These are phyloP conservation scores for Erpetoichthys calabaricus DNA, from an alignment of 2,797 vertebrate species.

Conservation along the genomic window DNA sequence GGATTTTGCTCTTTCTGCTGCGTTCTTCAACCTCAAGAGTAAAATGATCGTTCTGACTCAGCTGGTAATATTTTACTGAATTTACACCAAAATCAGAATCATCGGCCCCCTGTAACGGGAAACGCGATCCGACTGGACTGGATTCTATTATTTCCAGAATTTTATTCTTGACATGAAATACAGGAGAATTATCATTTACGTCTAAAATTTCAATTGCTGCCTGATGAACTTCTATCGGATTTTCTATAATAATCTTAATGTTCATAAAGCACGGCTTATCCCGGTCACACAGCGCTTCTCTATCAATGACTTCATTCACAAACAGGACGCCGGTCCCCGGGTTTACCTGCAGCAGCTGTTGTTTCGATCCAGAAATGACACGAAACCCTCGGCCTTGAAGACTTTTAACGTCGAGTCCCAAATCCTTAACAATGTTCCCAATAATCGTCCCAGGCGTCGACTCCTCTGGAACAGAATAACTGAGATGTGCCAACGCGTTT, in stretches of 20 bases:
- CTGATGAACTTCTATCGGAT: constrained; percentile 24
- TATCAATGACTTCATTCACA: constrained; percentile 40
- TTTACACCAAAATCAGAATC: constrained; percentile 29
- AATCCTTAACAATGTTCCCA: constrained; percentile 47
- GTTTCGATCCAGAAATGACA: constrained; percentile 30
- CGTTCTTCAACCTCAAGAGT: constrained; percentile 32
- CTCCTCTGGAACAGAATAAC: constrained; percentile 47
- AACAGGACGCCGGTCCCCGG: constrained; percentile 37
- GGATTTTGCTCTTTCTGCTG: constrained; percentile 34
- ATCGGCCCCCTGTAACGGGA: constrained; percentile 22
- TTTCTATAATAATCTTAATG: constrained; percentile 20
- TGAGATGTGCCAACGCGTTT: constrained; percentile 29
- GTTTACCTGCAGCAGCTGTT: constrained; percentile 34
- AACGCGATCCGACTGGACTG: constrained; percentile 18
- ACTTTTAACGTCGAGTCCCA: constrained; percentile 37
- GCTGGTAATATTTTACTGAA: constrained; percentile 30
- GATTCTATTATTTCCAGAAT: constrained; percentile 21
- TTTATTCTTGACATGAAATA: constrained; percentile 21
- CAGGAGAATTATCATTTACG: constrained; percentile 34
- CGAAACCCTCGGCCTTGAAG: constrained; percentile 27
- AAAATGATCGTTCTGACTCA: constrained; percentile 31
- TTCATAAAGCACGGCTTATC: constrained; percentile 28
- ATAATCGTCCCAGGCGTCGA: constrained; percentile 41
- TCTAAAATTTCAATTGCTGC: constrained; percentile 32
- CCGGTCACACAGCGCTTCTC: constrained; percentile 46